Conservation (phyloP, 1,140 invertebrate genomes). For the Pachyrhynchus sulphureomaculatus region DNA sequence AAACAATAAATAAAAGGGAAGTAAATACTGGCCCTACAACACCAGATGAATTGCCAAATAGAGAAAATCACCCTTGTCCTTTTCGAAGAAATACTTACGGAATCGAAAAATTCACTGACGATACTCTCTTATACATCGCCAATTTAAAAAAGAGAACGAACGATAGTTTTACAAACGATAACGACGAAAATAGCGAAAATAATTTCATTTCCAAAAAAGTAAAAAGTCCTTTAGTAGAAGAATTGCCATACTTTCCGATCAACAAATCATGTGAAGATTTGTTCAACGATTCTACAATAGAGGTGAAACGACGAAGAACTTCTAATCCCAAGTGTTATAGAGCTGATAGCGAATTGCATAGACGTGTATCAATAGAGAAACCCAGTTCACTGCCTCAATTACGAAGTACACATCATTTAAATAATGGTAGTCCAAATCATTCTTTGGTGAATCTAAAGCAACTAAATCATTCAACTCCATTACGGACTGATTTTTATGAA, state of each 20-base stretch:
- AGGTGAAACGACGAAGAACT: constrained; percentile 18
- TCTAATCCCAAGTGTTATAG: neutral
- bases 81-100: neutral
- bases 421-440: neutral
- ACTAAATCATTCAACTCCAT: constrained; percentile 1
- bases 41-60: neutral
- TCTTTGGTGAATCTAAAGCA: constrained; percentile 1
- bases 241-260: neutral
- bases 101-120: neutral
- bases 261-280: constrained; percentile 25
- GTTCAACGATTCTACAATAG: constrained; percentile 15
- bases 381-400: constrained; percentile 34
- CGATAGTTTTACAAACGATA: constrained; percentile 9
- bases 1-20: neutral
- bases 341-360: neutral
- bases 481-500: constrained; percentile 16
- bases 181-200: neutral
- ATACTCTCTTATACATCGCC: neutral
- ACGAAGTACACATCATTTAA: neutral
- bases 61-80: neutral
- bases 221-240: neutral
- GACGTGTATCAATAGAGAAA: constrained; percentile 7
- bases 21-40: neutral
- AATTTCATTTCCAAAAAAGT: neutral
- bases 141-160: constrained; percentile 23